Percentiles rank a stretch among this genome's conserved stretches.
Evolutionary conservation across 2,113 vertebrate genomes (phyloP).

Genomic region (Nycticorax nycticorax): DNA sequence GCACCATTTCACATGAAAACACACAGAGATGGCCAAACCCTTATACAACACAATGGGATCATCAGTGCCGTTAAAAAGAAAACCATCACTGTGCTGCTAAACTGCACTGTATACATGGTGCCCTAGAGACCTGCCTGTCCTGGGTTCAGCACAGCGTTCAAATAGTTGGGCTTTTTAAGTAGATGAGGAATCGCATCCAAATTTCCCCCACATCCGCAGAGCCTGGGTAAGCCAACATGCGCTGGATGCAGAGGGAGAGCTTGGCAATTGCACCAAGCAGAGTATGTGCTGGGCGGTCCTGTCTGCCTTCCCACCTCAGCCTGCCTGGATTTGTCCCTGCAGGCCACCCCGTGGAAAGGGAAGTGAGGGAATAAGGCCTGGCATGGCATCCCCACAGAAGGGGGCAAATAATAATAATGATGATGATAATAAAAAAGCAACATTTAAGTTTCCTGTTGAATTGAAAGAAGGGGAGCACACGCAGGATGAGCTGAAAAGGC

Average conservation of each 20-base stretch:
- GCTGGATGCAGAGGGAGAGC: fast-evolving
- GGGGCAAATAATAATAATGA: not conserved
- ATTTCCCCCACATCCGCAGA: fast-evolving
- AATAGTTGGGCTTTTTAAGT: not conserved
- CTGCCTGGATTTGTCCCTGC: not conserved
- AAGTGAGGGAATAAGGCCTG: not conserved
- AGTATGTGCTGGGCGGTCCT: fast-evolving
- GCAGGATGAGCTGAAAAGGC: not conserved
- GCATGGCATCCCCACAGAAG: not conserved
- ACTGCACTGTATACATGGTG: fast-evolving
- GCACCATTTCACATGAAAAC: not conserved
- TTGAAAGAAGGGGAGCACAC: not conserved
- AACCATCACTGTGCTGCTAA: not conserved
- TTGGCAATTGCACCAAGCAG: not conserved
- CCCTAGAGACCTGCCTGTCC: not conserved
- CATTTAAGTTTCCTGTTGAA: not conserved
- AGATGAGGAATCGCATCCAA: not conserved
- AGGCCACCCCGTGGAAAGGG: not conserved
- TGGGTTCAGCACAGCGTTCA: not conserved
- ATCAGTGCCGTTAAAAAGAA: not conserved
- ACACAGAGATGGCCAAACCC: not conserved
- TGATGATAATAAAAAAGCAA: not conserved
- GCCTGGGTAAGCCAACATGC: not conserved
- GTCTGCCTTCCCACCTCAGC: not conserved
- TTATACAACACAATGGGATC: not conserved